Conservation (phyloP, 2,797 vertebrate genomes). For the Acrocephalus scirpaceus region DNA sequence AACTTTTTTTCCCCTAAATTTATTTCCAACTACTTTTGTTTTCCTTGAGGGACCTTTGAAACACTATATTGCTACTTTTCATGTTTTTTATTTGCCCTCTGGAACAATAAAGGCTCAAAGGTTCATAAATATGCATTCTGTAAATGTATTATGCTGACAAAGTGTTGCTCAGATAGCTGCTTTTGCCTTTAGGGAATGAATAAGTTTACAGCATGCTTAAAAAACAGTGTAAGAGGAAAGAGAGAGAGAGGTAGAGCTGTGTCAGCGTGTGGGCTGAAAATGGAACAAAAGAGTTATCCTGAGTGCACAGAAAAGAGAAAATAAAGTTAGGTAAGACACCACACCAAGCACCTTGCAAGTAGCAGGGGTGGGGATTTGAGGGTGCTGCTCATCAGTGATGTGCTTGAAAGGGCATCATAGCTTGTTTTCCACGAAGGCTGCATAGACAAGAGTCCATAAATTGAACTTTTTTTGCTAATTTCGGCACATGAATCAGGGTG, state of each 20-base stretch:
- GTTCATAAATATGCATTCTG: conserved; percentile 88
- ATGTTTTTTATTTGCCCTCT: conserved; percentile 86
- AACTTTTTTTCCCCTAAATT: conserved; percentile 71
- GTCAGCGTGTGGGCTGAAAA: conserved; percentile 65
- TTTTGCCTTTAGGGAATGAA: conserved; percentile 79
- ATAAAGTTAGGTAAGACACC: background rate
- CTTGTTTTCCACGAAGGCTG: background rate
- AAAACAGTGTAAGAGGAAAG: conserved; percentile 63
- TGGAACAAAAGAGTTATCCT: conserved; percentile 53
- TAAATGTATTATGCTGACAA: conserved; percentile 87
- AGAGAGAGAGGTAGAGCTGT: conserved; percentile 43
- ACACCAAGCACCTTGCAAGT: background rate
- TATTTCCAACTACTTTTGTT: conserved; percentile 83
- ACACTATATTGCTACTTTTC: conserved; percentile 86
- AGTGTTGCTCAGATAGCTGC: conserved; percentile 81
- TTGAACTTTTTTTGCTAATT: background rate
- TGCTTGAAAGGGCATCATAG: background rate
- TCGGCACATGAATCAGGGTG: background rate
- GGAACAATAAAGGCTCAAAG: conserved; percentile 86
- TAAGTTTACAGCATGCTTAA: conserved; percentile 82
- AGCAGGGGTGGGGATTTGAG: background rate
- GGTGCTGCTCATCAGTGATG: background rate
- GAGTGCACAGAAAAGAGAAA: background rate
- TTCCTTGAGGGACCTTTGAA: conserved; percentile 84
- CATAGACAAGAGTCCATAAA: background rate